Evolutionary conservation across 2,888 invertebrate genomes (phyloP).

Genomic region (Caenorhabditis sp.): DNA sequence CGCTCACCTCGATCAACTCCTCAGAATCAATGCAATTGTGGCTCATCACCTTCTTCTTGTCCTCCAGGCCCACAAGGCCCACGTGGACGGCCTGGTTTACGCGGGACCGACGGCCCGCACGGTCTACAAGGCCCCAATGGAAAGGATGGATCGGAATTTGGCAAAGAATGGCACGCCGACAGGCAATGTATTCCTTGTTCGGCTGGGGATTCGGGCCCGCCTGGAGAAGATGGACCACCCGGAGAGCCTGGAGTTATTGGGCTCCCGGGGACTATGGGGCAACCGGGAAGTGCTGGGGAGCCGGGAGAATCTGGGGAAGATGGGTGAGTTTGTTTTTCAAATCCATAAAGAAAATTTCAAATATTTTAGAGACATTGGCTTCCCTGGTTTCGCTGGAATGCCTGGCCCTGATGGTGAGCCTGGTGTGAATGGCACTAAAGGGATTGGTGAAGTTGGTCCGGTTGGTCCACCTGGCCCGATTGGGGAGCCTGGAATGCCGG

Average conservation of each 20-base stretch:
- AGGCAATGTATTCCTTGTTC: constrained; percentile 35
- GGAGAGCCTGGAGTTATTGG: constrained; percentile 38
- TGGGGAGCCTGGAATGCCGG: constrained; percentile 48
- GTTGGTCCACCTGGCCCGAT: constrained; percentile 39
- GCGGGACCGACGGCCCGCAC: constrained; percentile 38
- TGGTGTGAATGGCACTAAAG: constrained; percentile 29
- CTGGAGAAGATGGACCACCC: constrained; percentile 34
- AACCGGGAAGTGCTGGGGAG: constrained; percentile 23
- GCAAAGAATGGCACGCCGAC: constrained; percentile 17
- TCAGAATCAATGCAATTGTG: background rate
- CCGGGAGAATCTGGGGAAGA: constrained; percentile 31
- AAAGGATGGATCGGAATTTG: constrained; percentile 29
- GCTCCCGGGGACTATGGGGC: constrained; percentile 28
- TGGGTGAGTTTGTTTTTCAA: constrained; percentile 8
- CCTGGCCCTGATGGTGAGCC: constrained; percentile 33
- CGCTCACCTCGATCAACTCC: background rate
- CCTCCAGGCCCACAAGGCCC: constrained; percentile 33
- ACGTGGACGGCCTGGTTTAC: constrained; percentile 31
- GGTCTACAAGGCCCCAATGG: constrained; percentile 35
- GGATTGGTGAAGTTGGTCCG: constrained; percentile 28
- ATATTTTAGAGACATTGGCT: constrained; percentile 26
- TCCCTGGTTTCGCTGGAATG: constrained; percentile 38
- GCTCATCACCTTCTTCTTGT: constrained; percentile 4
- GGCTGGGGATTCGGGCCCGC: constrained; percentile 35
- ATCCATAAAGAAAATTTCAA: background rate